Evolutionary conservation across 1,140 invertebrate genomes (phyloP), one percentile per base, ranked within the genome.

Genomic region (Drosophila pandora): DNA sequence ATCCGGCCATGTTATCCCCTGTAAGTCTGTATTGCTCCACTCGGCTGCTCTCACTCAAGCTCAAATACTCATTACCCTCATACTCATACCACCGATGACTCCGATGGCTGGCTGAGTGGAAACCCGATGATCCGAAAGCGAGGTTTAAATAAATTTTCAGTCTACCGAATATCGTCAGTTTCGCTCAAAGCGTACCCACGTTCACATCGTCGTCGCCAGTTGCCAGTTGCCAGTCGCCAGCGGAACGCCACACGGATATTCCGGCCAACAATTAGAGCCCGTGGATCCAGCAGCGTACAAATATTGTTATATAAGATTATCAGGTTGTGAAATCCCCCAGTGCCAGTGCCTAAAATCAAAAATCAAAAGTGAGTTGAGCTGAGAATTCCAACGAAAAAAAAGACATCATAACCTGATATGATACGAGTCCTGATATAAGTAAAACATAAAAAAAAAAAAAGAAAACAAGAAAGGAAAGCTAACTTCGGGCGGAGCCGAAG

Each of bases 91-190:
- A 17, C 17, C 17, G 17, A 17, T 17, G 17, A 17, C 62, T 57
- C 37, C 22, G 57, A 70, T 64, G 22, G 45, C 34, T 28, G 9
- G 45, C 3, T 13, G 58, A 65, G 62, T 65, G 34, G 64, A 87
- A 56, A 34, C 43, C 37, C 37, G 39, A 4, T 25, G 39, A 43
- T 37, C 23, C 72, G 39, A 69, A 78, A 81, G 70, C 83, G 79
- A 39, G 84, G 79, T 76, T 90, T 90, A 90, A 90, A 90, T 88
- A 90, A 74, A 75, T 81, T 88, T 90, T 90, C 88, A 90, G 74
- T 59, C 62, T 69, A 55, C 80, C 58, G 64, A 90, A 88, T 79
- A 79, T 60, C 41, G 69, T 53, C 80, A 90, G 88, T 90, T 90
- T 76, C 83, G 79, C 88, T 81, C 74, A 87, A 84, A 81, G 77